A percentile compares a stretch with the other conserved stretches of the same genome.
These are phyloP conservation scores for Kradibia gibbosae DNA, from an alignment of 1,140 invertebrate species.

Conservation along the genomic window DNA sequence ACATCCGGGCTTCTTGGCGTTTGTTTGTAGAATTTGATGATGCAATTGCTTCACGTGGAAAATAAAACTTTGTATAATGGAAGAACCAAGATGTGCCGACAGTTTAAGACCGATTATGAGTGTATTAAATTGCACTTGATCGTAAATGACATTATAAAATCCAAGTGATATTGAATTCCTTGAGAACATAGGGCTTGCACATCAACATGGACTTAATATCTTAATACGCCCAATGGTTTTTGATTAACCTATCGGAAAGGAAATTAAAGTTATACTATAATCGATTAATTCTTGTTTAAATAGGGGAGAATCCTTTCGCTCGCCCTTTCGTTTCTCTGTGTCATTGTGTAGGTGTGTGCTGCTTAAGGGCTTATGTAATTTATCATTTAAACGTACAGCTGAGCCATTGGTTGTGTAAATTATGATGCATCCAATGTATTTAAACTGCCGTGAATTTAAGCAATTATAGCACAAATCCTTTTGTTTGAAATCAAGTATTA, in stretches of 20 bases:
- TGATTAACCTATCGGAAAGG: neutral
- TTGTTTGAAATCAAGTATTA: neutral
- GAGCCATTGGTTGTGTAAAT: too few relatives aligned
- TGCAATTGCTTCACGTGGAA: neutral
- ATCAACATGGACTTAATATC: neutral
- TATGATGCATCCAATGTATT: neutral
- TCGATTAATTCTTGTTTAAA: neutral
- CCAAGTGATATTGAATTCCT: neutral
- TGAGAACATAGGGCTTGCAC: too few relatives aligned
- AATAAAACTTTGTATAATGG: neutral
- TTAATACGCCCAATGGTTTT: neutral
- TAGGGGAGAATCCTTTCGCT: conserved; percentile 19
- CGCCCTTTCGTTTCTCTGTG: neutral
- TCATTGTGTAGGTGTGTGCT: neutral
- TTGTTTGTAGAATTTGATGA: too few relatives aligned
- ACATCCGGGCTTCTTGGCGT: neutral
- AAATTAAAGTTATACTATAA: conserved; percentile 10
- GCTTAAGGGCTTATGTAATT: conserved; percentile 22
- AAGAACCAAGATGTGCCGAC: too few relatives aligned
- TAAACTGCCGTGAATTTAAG: neutral
- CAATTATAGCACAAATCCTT: neutral
- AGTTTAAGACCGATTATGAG: too few relatives aligned
- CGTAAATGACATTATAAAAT: neutral
- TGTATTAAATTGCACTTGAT: too few relatives aligned
- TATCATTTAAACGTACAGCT: conserved; percentile 16